Conservation (phyloP, 2,113 vertebrate genomes). For the Pelmatolapia mariae region DNA sequence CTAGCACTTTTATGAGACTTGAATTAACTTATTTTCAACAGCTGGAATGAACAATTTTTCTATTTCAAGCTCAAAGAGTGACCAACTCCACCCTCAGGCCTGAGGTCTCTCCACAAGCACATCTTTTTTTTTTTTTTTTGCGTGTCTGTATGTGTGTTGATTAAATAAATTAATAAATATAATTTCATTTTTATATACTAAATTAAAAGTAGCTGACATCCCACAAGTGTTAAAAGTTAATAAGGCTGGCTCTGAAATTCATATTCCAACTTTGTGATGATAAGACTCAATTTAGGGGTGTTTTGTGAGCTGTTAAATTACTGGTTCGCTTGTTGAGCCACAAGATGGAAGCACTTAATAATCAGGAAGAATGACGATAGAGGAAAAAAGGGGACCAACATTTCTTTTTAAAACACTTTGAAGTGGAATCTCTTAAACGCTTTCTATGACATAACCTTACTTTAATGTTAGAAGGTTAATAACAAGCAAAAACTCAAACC, state of each 20-base stretch:
- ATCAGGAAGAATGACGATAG: not conserved
- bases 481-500: not conserved
- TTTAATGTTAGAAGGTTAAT: not conserved
- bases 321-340: not conserved
- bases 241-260: not conserved
- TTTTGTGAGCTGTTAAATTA: not conserved
- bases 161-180: not conserved
- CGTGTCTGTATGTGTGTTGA: not conserved
- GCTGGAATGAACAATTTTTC: slow-evolving; percentile 6
- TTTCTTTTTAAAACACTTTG: not conserved
- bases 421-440: not conserved
- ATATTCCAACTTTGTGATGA: not conserved
- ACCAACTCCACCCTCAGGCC: not conserved
- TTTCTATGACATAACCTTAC: not conserved
- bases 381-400: not conserved
- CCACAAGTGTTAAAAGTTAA: not conserved
- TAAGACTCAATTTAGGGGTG: not conserved
- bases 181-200: not conserved
- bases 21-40: slow-evolving; percentile 11
- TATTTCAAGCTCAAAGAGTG: not conserved
- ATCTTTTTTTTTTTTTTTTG: not conserved
- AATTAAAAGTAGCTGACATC: not conserved
- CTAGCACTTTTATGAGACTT: slow-evolving; percentile 8
- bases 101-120: not conserved
- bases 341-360: slow-evolving; percentile 55